Evolutionary conservation across 2,888 invertebrate species (phyloP).

Genomic region (Cartodere bifasciata): DNA sequence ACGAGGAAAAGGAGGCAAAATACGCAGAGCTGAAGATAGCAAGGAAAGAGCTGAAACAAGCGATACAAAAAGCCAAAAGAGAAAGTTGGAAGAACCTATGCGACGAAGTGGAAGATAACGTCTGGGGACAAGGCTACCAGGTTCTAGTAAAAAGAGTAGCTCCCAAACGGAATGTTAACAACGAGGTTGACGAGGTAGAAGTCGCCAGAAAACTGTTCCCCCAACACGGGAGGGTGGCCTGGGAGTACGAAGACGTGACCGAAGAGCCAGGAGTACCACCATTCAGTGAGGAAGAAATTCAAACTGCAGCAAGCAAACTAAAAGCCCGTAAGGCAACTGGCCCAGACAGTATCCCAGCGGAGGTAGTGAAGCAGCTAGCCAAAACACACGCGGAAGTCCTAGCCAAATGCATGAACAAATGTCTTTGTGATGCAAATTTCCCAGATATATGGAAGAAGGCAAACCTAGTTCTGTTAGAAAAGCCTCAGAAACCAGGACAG

Average conservation of each 20-base stretch:
- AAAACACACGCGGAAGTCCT: conserved; percentile 5
- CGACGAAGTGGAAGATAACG: conserved; percentile 8
- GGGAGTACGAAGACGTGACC: neutral
- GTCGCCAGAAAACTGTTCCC: conserved; percentile 4
- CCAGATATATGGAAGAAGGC: conserved; percentile 14
- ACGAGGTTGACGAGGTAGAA: neutral
- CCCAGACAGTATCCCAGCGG: conserved; percentile 5
- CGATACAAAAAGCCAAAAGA: conserved; percentile 7
- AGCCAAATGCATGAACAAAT: conserved; percentile 7
- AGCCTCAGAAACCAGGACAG: conserved; percentile 8
- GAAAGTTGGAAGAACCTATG: conserved; percentile 7
- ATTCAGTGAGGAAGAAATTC: conserved; percentile 6
- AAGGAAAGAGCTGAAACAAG: conserved; percentile 5
- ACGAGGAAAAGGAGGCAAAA: neutral
- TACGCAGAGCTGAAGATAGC: conserved; percentile 1
- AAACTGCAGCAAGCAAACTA: conserved; percentile 4
- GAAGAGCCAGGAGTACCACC: neutral
- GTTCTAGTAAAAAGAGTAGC: conserved; percentile 4
- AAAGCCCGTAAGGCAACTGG: conserved; percentile 8
- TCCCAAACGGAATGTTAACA: neutral
- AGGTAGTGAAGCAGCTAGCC: conserved; percentile 7
- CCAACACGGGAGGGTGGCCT: neutral
- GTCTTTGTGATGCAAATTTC: conserved; percentile 11
- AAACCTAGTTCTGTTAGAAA: conserved; percentile 13
- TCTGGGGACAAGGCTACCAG: conserved; percentile 10